These are phyloP conservation scores for Catocala nupta DNA, from an alignment of 2,888 invertebrate genomes.

Conservation along the genomic window DNA sequence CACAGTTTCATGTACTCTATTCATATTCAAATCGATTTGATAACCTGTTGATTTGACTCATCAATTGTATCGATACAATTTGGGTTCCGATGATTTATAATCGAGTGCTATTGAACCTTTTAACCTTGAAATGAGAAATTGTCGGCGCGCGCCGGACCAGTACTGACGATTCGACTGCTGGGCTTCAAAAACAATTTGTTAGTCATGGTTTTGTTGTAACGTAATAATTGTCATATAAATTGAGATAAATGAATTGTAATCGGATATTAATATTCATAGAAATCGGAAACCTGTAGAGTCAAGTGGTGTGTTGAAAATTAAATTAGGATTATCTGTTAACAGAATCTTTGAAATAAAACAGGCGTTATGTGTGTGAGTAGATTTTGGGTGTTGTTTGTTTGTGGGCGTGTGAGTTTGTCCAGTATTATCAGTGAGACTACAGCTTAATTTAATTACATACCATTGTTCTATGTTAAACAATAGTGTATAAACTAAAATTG, in stretches of 20 bases:
- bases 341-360: conserved; percentile 46
- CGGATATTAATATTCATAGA: conserved; percentile 29
- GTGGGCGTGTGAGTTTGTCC: conserved; percentile 55
- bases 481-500: conserved; percentile 56
- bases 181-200: conserved; percentile 36
- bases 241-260: conserved; percentile 27
- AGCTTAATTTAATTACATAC: conserved; percentile 68
- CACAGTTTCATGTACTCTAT: conserved; percentile 60
- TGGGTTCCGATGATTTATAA: conserved; percentile 61
- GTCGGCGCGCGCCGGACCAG: conserved; percentile 43
- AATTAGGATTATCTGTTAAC: conserved; percentile 57
- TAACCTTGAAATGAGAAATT: conserved; percentile 49
- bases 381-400: conserved; percentile 38
- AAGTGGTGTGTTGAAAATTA: conserved; percentile 40
- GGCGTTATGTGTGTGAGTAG: conserved; percentile 29
- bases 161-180: conserved; percentile 41
- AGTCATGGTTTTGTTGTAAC: conserved; percentile 24
- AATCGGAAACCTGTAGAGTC: conserved; percentile 36
- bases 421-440: conserved; percentile 48
- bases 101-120: conserved; percentile 55
- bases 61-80: conserved; percentile 62
- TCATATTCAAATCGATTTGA: conserved; percentile 48
- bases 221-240: conserved; percentile 29
- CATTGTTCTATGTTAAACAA: conserved; percentile 68
- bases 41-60: conserved; percentile 70